These are phyloP conservation scores for Schizopygopsis pylzovi DNA, from an alignment of 2,797 vertebrate species.

Conservation along the genomic window DNA sequence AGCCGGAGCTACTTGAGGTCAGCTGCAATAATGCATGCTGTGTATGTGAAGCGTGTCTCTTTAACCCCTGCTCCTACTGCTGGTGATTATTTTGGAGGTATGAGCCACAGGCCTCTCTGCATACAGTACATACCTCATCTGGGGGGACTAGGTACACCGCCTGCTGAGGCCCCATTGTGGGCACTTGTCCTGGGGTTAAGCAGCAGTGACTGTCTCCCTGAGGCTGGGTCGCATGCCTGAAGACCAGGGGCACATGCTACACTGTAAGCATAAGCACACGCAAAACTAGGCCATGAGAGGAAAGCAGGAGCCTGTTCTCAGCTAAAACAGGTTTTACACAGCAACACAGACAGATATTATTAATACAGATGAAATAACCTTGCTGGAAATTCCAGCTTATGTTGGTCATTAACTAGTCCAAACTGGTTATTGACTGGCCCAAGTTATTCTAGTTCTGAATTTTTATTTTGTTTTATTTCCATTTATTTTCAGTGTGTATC, in stretches of 20 bases:
- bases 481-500: no score
- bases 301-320: neutral
- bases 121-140: conserved; percentile 71
- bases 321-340: conserved; percentile 7
- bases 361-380: neutral
- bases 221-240: conserved; percentile 32
- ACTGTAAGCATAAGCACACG: neutral
- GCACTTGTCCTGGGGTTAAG: conserved; percentile 60
- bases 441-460: neutral
- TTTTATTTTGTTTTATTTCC: neutral
- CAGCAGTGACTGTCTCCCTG: conserved; percentile 28
- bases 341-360: neutral
- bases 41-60: conserved; percentile 23
- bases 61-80: conserved; percentile 1
- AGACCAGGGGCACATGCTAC: conserved; percentile 40
- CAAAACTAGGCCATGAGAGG: conserved; percentile 19
- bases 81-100: conserved; percentile 66
- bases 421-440: neutral
- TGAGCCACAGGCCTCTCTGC: conserved; percentile 55
- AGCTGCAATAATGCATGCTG: neutral
- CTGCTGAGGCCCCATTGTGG: conserved; percentile 50
- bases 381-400: neutral
- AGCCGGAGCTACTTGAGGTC: conserved; percentile 8
- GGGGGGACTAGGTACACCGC: conserved; percentile 62
- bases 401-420: neutral